phyloP scores from a whole-genome alignment of 2,797 vertebrate species.

The Karalla daura region DNA sequence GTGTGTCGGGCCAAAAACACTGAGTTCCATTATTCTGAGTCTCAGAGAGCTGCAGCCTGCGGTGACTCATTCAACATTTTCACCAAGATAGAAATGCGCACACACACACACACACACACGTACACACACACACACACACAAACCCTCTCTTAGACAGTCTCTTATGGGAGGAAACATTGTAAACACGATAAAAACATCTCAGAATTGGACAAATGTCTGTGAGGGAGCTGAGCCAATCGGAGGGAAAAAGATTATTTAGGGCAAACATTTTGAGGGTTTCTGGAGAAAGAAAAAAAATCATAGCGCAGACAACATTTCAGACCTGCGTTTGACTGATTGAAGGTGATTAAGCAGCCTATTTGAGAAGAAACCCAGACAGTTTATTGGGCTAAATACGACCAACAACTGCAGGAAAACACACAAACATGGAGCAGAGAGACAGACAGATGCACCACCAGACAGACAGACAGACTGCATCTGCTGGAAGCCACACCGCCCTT shows the following conservation, averaged over 20 bases:
- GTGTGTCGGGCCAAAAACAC: conserved; percentile 2
- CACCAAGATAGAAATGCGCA: background rate
- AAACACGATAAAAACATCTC: conserved; percentile 20
- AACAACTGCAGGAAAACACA: conserved; percentile 1
- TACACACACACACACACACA: conserved; percentile 7
- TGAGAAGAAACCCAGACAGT: background rate
- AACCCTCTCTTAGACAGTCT: too few relatives aligned
- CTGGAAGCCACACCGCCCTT: conserved; percentile 56
- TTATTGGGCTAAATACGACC: background rate
- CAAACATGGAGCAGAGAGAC: conserved; percentile 44
- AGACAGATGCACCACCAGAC: conserved; percentile 62
- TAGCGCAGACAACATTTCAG: too few relatives aligned
- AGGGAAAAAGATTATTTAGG: conserved; percentile 6
- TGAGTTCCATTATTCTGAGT: conserved; percentile 15
- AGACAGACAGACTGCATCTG: conserved; percentile 68
- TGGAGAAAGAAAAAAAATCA: too few relatives aligned
- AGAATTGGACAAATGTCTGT: conserved; percentile 11
- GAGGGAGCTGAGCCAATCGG: conserved; percentile 23
- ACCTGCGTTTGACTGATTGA: conserved; percentile 1
- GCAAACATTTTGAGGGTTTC: too few relatives aligned
- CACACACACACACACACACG: conserved; percentile 2
- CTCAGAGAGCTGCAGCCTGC: conserved; percentile 26
- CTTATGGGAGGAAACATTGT: background rate
- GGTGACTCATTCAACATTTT: conserved; percentile 49
- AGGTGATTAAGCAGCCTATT: conserved; percentile 10